A percentile compares a stretch with the other conserved stretches of the same genome.
phyloP scores from a whole-genome alignment of 1,140 invertebrate species.

The Drosophila orena region DNA sequence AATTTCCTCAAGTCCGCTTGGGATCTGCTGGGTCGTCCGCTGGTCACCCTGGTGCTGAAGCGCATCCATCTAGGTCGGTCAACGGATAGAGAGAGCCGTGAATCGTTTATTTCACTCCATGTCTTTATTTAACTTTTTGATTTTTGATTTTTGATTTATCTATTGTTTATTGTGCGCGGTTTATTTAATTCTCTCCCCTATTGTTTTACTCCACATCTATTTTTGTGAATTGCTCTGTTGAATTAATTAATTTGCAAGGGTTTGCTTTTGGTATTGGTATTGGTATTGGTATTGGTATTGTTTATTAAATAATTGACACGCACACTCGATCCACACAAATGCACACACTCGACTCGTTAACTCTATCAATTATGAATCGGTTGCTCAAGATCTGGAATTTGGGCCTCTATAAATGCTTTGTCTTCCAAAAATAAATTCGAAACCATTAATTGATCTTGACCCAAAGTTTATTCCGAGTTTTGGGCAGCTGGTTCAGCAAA shows the following conservation, averaged over 20 bases:
- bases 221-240: slow-evolving; percentile 32
- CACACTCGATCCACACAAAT: slow-evolving; percentile 23
- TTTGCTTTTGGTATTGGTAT: slow-evolving; percentile 55
- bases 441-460: not conserved
- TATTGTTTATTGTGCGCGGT: slow-evolving; percentile 34
- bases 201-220: slow-evolving; percentile 15
- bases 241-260: slow-evolving; percentile 47
- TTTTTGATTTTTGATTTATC: slow-evolving; percentile 7
- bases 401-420: not conserved
- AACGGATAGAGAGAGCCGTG: slow-evolving; percentile 6
- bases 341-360: slow-evolving; percentile 35
- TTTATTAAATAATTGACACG: slow-evolving; percentile 47
- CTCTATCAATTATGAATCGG: slow-evolving; percentile 21
- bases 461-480: not conserved
- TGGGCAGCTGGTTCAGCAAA: slow-evolving; percentile 2
- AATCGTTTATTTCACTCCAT: slow-evolving; percentile 19
- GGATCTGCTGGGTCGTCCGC: slow-evolving; percentile 96
- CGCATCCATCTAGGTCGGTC: slow-evolving; percentile 95
- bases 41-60: slow-evolving; percentile 95
- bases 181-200: slow-evolving; percentile 11
- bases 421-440: not conserved
- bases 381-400: slow-evolving; percentile 15
- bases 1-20: slow-evolving; percentile 98
- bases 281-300: slow-evolving; percentile 45
- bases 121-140: slow-evolving; percentile 14